These are phyloP conservation scores for Eremophila alpestris DNA, from an alignment of 2,797 vertebrate genomes.

Conservation along the genomic window DNA sequence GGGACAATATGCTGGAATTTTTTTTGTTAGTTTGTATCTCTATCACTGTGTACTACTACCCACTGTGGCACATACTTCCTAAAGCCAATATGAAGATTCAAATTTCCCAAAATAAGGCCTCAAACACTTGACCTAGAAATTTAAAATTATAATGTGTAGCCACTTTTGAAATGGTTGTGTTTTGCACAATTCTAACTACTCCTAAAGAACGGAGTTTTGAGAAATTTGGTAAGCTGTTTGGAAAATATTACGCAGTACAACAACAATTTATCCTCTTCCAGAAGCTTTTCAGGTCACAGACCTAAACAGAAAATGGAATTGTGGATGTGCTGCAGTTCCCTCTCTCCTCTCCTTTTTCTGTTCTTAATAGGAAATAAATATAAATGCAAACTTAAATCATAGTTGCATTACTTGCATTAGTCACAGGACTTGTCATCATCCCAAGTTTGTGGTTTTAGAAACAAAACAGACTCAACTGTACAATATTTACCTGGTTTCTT, in stretches of 20 bases:
- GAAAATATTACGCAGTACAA: neutral
- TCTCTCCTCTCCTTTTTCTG: neutral
- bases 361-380: neutral
- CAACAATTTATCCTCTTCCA: neutral
- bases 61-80: neutral
- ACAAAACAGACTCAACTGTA: neutral
- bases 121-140: neutral
- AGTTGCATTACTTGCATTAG: neutral
- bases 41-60: neutral
- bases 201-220: neutral
- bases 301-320: neutral
- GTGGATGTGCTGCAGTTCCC: neutral
- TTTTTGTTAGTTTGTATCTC: neutral
- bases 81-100: neutral
- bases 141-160: neutral
- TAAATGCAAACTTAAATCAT: neutral
- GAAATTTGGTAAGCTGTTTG: neutral
- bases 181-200: neutral
- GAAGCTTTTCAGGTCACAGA: neutral
- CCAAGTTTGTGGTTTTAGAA: neutral
- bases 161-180: neutral
- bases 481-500: constrained; percentile 15
- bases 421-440: neutral
- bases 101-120: neutral
- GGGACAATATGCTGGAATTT: neutral